Evolutionary conservation across 2,888 invertebrate species (phyloP).

Genomic region (Agonum fuliginosum): DNA sequence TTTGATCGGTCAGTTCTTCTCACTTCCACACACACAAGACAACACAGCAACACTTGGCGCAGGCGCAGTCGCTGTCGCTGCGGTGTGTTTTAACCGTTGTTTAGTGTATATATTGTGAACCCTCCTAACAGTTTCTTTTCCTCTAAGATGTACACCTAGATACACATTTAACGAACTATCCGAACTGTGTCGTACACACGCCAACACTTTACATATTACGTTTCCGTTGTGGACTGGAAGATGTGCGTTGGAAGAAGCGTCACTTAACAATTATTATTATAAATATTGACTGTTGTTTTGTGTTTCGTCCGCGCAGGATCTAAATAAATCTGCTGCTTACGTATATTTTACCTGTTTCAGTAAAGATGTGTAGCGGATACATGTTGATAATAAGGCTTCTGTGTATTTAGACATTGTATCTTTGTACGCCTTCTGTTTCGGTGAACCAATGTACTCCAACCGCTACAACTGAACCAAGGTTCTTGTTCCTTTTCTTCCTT

Average conservation of each 20-base stretch:
- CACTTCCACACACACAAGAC: conserved; percentile 18
- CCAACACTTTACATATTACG: conserved; percentile 33
- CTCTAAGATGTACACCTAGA: conserved; percentile 38
- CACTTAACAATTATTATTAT: conserved; percentile 30
- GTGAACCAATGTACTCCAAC: not conserved
- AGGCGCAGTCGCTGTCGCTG: not conserved
- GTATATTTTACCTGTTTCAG: conserved; percentile 50
- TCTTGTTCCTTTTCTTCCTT: not conserved
- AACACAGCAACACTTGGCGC: conserved; percentile 33
- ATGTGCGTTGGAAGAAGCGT: conserved; percentile 18
- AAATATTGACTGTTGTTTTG: conserved; percentile 51
- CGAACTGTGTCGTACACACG: conserved; percentile 34
- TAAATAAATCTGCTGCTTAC: conserved; percentile 43
- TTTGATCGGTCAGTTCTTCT: not conserved
- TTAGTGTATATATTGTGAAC: conserved; percentile 31
- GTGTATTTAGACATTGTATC: conserved; percentile 57
- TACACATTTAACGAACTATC: conserved; percentile 39
- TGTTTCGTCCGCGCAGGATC: conserved; percentile 44
- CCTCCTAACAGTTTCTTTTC: conserved; percentile 23
- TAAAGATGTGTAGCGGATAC: conserved; percentile 51
- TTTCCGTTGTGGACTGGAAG: conserved; percentile 18
- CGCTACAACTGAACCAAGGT: too few species aligned
- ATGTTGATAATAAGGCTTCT: conserved; percentile 56
- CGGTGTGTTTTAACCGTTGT: conserved; percentile 45
- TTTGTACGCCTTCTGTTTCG: conserved; percentile 46